phyloP scores from a whole-genome alignment of 2,113 vertebrate species.

The Blennius ocellaris region DNA sequence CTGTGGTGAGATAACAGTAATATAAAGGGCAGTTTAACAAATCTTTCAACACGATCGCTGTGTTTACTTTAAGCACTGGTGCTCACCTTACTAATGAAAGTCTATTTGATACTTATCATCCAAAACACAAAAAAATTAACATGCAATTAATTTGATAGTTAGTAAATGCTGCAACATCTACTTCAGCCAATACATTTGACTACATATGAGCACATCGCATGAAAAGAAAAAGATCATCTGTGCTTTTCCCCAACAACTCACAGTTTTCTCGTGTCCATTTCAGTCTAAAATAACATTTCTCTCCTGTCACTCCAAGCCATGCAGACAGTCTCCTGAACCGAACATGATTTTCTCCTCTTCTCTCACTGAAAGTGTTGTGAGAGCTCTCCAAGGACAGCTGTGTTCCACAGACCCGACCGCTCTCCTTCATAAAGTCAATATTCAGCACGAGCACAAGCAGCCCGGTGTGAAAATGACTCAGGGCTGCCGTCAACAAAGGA shows the following conservation, averaged over 20 bases:
- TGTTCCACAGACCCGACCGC: conserved; percentile 15
- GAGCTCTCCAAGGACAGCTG: conserved; percentile 43
- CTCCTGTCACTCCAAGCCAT: not conserved
- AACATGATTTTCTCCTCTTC: not conserved
- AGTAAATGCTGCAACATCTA: no score
- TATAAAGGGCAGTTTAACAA: no score
- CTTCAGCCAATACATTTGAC: no score
- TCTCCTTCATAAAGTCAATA: conserved; percentile 27
- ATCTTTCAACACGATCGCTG: no score
- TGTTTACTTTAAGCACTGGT: no score
- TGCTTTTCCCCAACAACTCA: conserved; percentile 8
- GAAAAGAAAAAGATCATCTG: not conserved
- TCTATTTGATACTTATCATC: no score
- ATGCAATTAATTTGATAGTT: no score
- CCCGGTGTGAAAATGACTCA: conserved; percentile 61
- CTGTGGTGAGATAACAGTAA: no score
- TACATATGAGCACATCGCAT: not conserved
- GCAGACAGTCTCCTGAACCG: conserved; percentile 5
- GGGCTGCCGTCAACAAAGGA: conserved; percentile 38
- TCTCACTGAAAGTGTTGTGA: conserved; percentile 9
- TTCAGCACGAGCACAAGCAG: conserved; percentile 30
- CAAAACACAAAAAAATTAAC: no score
- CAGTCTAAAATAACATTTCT: conserved; percentile 18
- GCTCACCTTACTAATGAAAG: no score
- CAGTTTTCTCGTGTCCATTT: conserved; percentile 11